Conservation (phyloP, 2,113 vertebrate species). For the Pluvialis apricaria region DNA sequence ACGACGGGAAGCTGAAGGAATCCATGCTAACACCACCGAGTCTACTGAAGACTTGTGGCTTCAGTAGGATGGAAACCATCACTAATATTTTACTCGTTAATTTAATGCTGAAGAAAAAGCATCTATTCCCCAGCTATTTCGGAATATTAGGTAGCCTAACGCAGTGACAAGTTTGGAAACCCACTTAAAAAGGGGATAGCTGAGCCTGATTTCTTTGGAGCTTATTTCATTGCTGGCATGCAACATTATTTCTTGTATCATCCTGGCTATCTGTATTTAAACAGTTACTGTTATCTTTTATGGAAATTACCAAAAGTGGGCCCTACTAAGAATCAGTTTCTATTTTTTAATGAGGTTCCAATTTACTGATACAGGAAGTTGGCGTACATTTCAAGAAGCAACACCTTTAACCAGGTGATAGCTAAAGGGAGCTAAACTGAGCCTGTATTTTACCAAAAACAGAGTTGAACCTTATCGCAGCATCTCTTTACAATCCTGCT, state of each 20-base stretch:
- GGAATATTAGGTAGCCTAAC: neutral
- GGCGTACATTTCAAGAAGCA: neutral
- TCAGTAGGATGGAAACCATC: neutral
- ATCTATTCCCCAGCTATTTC: neutral
- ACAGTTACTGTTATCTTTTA: neutral
- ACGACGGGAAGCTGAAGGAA: neutral
- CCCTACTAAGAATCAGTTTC: neutral
- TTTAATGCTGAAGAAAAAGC: neutral
- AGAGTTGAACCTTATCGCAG: neutral
- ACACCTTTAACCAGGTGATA: neutral
- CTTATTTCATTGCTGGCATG: neutral
- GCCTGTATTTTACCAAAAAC: neutral
- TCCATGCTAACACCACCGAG: neutral
- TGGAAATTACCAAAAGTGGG: neutral
- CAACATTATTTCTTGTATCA: fast-evolving
- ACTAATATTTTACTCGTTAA: neutral
- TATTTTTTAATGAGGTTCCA: neutral
- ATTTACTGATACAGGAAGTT: neutral
- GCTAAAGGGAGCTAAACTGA: neutral
- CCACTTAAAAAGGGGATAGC: neutral
- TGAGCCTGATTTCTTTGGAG: neutral
- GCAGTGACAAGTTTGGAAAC: neutral
- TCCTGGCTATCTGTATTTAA: neutral
- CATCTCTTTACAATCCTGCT: neutral
- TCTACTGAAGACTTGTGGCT: neutral